Base-by-base conservation (phyloP, 1,140 invertebrate species). In the Trypoxylus dichotomus region DNA sequence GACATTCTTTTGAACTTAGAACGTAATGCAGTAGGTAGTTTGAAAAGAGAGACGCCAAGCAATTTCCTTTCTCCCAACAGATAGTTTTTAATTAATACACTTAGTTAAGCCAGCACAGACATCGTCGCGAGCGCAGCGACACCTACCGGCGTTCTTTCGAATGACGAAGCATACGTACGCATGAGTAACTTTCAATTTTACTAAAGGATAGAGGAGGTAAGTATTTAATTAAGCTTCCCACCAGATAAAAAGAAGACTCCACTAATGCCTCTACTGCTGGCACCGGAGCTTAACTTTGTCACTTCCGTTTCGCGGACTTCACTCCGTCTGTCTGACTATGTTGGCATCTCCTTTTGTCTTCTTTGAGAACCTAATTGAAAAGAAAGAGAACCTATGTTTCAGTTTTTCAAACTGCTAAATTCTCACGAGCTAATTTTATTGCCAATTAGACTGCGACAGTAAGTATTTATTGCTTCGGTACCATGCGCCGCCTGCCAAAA, bases 81-180 rank as follows among this genome's bases (percentile, higher is more conserved):
- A 54, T 54, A 54, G 47, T 54, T 54, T 54, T 54, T 54, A 54
- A 54, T 54, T 54, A 54, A 54, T 19, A 54, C 47, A 54, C 47
- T 54, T 54, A 54, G 47, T n/a, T 54, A 54, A 54, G 47, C 15
- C 47, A 54, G 19, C 47, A 3, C 19, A 19, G 19, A n/a, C 19
- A 19, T 3, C 47, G 47, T 19, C 47, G 47, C 47, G 19, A n/a
- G 19, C 3, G 19, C 47, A n/a, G 19, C 47, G 47, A 54, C 47
- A 54, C 47, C 47, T 54, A 47, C n/a, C 42, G 29, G 7, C 29
- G 29, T 32, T 7, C 29, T 32, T 32, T 32, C 29, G 29, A 2
- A 32, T 32, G 7, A 32, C 29, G 29, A 32, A 7, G 29, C 29
- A 7, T 7, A 32, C 29, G 7, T 32, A 32, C 7, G 29, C 29